Evolutionary conservation across 2,113 vertebrate species (phyloP), one percentile per base, ranked within the genome.

Genomic region (Ochotona princeps): DNA sequence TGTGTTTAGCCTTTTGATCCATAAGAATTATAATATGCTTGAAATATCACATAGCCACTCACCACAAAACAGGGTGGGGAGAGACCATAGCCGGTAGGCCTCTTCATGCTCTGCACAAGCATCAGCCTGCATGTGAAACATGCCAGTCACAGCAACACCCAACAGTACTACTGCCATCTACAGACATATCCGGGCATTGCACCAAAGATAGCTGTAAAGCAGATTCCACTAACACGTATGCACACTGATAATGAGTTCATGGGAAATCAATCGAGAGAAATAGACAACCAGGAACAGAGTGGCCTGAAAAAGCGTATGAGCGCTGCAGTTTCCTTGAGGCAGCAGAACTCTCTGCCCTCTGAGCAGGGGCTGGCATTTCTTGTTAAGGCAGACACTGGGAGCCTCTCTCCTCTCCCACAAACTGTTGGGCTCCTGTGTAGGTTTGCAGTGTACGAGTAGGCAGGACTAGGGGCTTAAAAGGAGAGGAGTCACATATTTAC

Each of bases 81-180:
- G 14, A 6, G 63, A 28, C 26, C 21, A 63, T 23, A 5, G 30
- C 15, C 21, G 13, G 20, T 80, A 51, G 60, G 4, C 69, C 35
- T 79, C 44, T 11, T 44, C 13, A 5, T 78, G 14, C 10, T 35
- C 10, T 72, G 38, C 51, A 25, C 69, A 32, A n/a, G 1, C 28
- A 74, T 67, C 54, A n/a, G 13, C 67, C 82, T 69, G 18, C 61
- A 38, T 61, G 51, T 83, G 20, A 86, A 90, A 26, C 54, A 30
- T 13, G 14, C 14, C 14, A 57, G 18, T 8, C 61, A 92, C 49
- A 80, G 4, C 9, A 54, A 17, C n/a, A 44, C 61, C n/a, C 70
- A 38, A 8, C n/a, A 83, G 65, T 75, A 51, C 26, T 23, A 30
- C n/a, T 78, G 82, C 73, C 89, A 67, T n/a, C 88, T 90, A 67